phyloP scores from a whole-genome alignment of 2,797 vertebrate species.

The Acrossocheilus wenchowensis region DNA sequence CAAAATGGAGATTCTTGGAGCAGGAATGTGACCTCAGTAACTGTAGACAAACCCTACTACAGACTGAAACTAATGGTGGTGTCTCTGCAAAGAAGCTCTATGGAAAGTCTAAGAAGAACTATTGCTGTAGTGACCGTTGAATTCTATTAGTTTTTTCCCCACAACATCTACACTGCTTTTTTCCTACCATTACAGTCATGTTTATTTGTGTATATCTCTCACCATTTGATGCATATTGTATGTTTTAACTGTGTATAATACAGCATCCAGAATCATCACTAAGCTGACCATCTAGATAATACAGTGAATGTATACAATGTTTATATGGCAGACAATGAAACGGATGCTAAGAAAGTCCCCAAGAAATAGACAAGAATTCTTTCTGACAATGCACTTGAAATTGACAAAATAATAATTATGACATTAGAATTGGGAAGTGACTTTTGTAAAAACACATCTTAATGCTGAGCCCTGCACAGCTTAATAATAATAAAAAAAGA shows the following conservation, averaged over 20 bases:
- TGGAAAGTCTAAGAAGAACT: neutral
- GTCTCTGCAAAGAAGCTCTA: neutral
- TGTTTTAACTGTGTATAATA: neutral
- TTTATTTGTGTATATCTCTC: neutral
- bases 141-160: neutral
- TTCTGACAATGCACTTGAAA: neutral
- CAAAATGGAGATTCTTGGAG: conserved; percentile 43
- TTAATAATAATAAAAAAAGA: no score
- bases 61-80: neutral
- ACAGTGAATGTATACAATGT: neutral
- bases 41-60: conserved; percentile 1
- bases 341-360: neutral
- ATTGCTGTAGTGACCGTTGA: neutral
- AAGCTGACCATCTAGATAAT: neutral
- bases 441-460: no score
- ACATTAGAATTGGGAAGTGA: neutral
- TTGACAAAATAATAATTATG: neutral
- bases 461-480: no score
- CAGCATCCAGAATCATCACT: neutral
- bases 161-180: neutral
- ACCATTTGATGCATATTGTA: neutral
- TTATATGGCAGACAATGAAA: neutral
- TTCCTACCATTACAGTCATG: neutral
- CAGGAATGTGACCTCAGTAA: conserved; percentile 36
- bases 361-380: neutral